Percentiles rank a stretch among this genome's conserved stretches.
These are phyloP conservation scores for Hedychridium roseum DNA, from an alignment of 2,888 invertebrate species.

Conservation along the genomic window DNA sequence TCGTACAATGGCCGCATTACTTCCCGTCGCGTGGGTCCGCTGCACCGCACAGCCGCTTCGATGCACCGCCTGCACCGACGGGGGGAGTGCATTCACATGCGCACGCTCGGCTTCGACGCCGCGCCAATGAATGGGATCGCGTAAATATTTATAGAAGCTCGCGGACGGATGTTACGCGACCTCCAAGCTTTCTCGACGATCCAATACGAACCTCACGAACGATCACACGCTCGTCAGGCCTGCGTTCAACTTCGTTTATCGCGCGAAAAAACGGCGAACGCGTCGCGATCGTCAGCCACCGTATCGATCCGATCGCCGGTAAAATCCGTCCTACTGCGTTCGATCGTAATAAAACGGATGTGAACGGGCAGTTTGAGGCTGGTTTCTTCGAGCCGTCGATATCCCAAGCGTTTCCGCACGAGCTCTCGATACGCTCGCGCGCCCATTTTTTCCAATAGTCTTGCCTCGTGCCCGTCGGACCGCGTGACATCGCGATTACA, in stretches of 20 bases:
- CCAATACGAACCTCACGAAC: too few relatives aligned
- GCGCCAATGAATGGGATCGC: slow-evolving; percentile 47
- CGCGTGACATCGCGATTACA: slow-evolving; percentile 56
- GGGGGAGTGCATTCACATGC: slow-evolving; percentile 35
- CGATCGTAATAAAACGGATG: slow-evolving; percentile 41
- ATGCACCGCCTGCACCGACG: slow-evolving; percentile 18
- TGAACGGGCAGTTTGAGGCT: slow-evolving; percentile 45
- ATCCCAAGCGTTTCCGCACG: slow-evolving; percentile 40
- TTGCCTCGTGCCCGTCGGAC: slow-evolving; percentile 41
- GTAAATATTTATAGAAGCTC: slow-evolving; percentile 53
- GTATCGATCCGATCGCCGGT: too few relatives aligned
- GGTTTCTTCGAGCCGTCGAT: slow-evolving; percentile 37
- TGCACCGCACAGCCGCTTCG: slow-evolving; percentile 4
- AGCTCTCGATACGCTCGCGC: slow-evolving; percentile 42
- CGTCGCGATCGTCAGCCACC: too few relatives aligned
- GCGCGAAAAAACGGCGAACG: too few relatives aligned
- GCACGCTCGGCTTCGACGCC: slow-evolving; percentile 28
- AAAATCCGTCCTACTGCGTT: too few relatives aligned
- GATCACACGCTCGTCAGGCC: too few relatives aligned
- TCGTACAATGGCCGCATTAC: slow-evolving; percentile 29
- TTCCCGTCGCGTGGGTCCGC: slow-evolving; percentile 44
- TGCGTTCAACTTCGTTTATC: too few relatives aligned
- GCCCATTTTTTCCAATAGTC: slow-evolving; percentile 33
- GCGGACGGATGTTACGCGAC: slow-evolving; percentile 37
- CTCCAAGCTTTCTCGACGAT: slow-evolving; percentile 42